Conservation (phyloP, 2,888 invertebrate species). For the Apamea anceps region DNA sequence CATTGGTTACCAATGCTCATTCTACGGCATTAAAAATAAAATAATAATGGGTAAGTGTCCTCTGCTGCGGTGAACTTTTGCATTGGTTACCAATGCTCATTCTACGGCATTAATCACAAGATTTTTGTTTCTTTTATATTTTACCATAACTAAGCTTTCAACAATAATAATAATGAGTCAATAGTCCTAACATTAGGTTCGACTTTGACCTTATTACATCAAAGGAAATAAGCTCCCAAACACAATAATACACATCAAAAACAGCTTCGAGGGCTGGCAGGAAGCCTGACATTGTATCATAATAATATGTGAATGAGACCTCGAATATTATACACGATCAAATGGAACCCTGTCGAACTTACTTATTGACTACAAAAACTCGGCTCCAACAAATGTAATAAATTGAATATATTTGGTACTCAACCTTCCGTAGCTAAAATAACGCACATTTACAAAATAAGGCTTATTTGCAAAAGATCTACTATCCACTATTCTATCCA, state of each 20-base stretch:
- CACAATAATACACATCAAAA: constrained; percentile 25
- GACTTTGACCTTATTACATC: constrained; percentile 15
- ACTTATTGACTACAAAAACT: constrained; percentile 56
- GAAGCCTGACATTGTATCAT: constrained; percentile 9
- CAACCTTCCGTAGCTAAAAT: constrained; percentile 48
- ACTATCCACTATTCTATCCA: constrained; percentile 55
- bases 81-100: not conserved
- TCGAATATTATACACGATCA: constrained; percentile 50
- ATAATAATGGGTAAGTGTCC: not conserved
- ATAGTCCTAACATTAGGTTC: not conserved
- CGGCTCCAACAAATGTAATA: constrained; percentile 58
- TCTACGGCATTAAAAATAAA: too few species aligned
- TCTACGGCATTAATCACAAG: not conserved
- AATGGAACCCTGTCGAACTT: constrained; percentile 40
- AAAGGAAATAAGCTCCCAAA: constrained; percentile 10
- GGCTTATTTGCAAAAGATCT: constrained; percentile 46
- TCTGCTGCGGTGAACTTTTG: not conserved
- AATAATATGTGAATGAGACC: constrained; percentile 21
- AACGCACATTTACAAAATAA: constrained; percentile 46
- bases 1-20: not conserved
- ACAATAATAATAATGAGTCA: not conserved
- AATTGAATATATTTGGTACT: constrained; percentile 62
- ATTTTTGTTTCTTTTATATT: not conserved
- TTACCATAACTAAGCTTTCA: not conserved
- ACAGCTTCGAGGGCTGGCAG: not conserved